phyloP scores from a whole-genome alignment of 2,113 vertebrate species.

The Triplophysa rosa region DNA sequence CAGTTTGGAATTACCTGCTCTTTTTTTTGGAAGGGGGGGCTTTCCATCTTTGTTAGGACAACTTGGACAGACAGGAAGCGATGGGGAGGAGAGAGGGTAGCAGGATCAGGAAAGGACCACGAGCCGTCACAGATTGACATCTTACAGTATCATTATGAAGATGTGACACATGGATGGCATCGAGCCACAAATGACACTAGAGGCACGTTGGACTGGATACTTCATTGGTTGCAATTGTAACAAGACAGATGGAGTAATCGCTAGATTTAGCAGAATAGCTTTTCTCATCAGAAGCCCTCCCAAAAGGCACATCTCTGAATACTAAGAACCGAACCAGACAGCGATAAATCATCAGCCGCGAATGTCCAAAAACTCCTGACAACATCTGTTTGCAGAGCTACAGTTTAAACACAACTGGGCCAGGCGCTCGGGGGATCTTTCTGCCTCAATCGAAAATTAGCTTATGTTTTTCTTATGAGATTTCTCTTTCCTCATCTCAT shows the following conservation, averaged over 20 bases:
- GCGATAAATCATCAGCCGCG: constrained; percentile 22
- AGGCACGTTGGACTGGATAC: not conserved
- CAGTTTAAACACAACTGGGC: constrained; percentile 33
- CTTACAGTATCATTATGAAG: not conserved
- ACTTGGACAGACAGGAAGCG: too few species aligned
- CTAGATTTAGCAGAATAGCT: constrained; percentile 12
- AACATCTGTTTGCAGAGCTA: constrained; percentile 24
- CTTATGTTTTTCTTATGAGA: constrained; percentile 31
- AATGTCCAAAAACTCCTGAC: constrained; percentile 21
- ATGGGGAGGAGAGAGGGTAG: too few species aligned
- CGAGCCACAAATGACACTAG: not conserved
- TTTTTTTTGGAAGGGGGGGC: too few species aligned
- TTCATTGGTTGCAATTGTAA: not conserved
- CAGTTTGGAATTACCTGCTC: too few species aligned
- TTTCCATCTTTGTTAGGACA: too few species aligned
- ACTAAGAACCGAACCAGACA: not conserved
- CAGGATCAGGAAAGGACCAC: too few species aligned
- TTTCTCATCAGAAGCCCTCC: constrained; percentile 2
- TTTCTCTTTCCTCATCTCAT: constrained; percentile 21
- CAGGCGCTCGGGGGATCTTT: constrained; percentile 29
- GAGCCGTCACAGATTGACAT: too few species aligned
- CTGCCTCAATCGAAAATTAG: not conserved
- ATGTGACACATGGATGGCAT: not conserved
- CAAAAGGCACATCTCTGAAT: not conserved
- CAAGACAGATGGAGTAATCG: constrained; percentile 16